Conservation (phyloP, 2,888 invertebrate genomes). For the Pterobdella sp. region DNA sequence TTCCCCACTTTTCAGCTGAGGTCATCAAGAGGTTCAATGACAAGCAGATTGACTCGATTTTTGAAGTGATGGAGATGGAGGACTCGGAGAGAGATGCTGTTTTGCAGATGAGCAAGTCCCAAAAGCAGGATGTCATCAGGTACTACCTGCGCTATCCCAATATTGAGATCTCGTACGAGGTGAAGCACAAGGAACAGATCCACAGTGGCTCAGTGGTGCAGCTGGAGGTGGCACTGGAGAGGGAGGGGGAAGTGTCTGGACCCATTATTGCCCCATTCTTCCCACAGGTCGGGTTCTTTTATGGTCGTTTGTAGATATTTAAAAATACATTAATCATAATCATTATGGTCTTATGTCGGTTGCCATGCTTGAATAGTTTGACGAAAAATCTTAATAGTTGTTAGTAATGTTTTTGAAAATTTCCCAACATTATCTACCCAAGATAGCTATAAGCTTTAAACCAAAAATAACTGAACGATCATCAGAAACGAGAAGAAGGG, state of each 20-base stretch:
- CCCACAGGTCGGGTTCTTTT: constrained; percentile 65
- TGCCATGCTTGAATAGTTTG: background rate
- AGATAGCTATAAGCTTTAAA: too few species aligned
- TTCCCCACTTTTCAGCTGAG: constrained; percentile 86
- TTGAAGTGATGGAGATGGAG: constrained; percentile 90
- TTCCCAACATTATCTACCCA: too few species aligned
- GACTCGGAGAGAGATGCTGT: constrained; percentile 71
- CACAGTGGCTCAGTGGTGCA: constrained; percentile 59
- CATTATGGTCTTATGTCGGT: background rate
- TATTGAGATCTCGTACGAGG: constrained; percentile 87
- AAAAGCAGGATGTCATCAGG: constrained; percentile 94
- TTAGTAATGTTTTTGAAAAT: too few species aligned
- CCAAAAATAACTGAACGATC: too few species aligned
- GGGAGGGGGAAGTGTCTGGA: constrained; percentile 92
- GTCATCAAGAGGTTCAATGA: constrained; percentile 83
- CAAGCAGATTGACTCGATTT: constrained; percentile 82
- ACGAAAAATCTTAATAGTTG: too few species aligned
- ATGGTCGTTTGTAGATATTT: too few species aligned
- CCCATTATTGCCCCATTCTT: constrained; percentile 97
- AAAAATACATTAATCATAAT: background rate
- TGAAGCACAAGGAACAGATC: constrained; percentile 70
- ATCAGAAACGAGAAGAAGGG: constrained; percentile 58
- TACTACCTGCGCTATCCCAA: constrained; percentile 99
- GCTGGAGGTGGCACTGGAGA: constrained; percentile 80
- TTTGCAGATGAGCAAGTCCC: constrained; percentile 64